A percentile compares a stretch with the other conserved stretches of the same genome.
These are phyloP conservation scores for Heliconius cydno DNA, from an alignment of 2,888 invertebrate species.

Conservation along the genomic window DNA sequence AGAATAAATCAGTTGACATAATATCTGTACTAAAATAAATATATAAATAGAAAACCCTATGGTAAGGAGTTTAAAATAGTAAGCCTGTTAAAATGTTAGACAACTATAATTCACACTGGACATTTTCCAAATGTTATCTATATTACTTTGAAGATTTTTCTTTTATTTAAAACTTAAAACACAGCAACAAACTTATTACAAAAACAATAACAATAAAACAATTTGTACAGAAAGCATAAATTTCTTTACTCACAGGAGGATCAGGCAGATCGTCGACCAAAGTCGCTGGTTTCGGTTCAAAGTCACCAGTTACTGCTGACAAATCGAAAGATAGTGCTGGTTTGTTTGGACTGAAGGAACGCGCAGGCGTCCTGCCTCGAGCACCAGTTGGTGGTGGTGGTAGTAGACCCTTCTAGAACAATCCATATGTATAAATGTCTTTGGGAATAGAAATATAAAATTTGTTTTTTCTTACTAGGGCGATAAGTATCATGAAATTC, in stretches of 20 bases:
- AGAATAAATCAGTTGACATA: conserved; percentile 15
- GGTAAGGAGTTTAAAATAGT: neutral
- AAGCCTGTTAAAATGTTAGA: neutral
- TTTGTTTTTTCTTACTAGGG: neutral
- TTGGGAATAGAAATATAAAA: neutral
- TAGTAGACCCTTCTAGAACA: conserved; percentile 72
- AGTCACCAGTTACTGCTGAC: conserved; percentile 61
- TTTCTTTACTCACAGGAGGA: conserved; percentile 47
- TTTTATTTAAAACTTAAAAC: neutral
- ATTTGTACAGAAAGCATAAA: neutral
- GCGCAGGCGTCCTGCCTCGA: conserved; percentile 63
- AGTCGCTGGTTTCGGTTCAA: conserved; percentile 61
- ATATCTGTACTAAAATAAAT: conserved; percentile 24
- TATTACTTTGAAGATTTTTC: neutral
- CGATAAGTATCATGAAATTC: neutral
- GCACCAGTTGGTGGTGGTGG: conserved; percentile 72
- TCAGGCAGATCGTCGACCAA: conserved; percentile 65
- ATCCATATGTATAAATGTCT: neutral
- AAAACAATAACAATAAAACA: neutral
- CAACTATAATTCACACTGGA: neutral
- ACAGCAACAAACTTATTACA: neutral
- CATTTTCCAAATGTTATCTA: neutral
- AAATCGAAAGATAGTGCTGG: conserved; percentile 67
- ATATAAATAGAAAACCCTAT: neutral
- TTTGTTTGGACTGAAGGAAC: conserved; percentile 70